Conservation (phyloP, 2,113 vertebrate genomes). For the Marmota monax region DNA sequence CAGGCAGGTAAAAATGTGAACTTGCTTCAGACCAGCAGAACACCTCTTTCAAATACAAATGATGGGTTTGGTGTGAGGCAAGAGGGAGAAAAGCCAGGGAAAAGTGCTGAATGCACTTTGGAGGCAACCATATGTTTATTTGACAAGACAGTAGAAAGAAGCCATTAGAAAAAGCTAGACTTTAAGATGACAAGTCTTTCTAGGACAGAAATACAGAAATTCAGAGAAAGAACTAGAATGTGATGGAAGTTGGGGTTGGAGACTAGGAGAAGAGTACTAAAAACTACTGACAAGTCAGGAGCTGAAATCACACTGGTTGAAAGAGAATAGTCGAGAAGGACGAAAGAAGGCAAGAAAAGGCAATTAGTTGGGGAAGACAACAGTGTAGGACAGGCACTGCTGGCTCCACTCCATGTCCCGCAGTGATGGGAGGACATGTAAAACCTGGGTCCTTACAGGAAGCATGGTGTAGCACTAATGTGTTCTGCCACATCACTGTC, state of each 20-base stretch:
- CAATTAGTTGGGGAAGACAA: not conserved
- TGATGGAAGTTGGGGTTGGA: not conserved
- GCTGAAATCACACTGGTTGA: not conserved
- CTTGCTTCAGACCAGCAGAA: not conserved
- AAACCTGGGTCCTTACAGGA: not conserved
- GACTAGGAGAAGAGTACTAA: not conserved
- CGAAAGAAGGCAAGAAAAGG: not conserved
- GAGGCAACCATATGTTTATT: not conserved
- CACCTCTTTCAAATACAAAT: not conserved
- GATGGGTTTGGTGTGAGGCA: not conserved
- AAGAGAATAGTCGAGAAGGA: not conserved
- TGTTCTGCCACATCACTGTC: not conserved
- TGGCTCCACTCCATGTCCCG: accelerated
- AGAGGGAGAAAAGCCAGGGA: not conserved
- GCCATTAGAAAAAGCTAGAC: not conserved
- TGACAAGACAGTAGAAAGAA: not conserved
- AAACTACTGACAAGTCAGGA: conserved; percentile 24
- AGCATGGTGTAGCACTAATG: not conserved
- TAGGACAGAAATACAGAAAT: not conserved
- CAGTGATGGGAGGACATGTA: not conserved
- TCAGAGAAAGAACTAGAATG: not conserved
- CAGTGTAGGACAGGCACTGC: accelerated
- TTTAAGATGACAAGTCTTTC: not conserved
- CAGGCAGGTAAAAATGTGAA: accelerated
- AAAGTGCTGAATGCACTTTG: not conserved